Evolutionary conservation across 92 coral and sea anemone genomes (phyloP), one percentile per base, ranked within the genome.

Genomic region (Porites cylindrica): DNA sequence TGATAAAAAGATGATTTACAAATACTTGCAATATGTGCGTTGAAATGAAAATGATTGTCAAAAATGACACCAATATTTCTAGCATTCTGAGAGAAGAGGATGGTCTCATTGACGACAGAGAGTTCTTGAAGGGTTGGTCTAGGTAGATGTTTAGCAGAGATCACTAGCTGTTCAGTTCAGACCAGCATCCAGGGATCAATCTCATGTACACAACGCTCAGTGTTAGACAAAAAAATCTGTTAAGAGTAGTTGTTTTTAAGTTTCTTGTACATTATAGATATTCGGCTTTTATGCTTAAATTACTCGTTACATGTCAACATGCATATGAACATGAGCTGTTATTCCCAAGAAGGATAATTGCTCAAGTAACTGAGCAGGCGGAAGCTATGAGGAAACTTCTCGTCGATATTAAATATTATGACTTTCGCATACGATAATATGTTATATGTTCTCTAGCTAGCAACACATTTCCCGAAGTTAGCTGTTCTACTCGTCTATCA

Each of bases 361-460:
- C 47, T 38, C 47, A 38, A 38, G 47, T 38, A 38, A 0, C 47
- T 38, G 6, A 38, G 47, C 47, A 38, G 47, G 47, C 6, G 47
- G 47, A 38, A 38, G 47, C 47, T 6, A 38, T 0, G 47, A 38
- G 47, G 47, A 38, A 3, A 38, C 47, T 4, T 38, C 0, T 38
- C 47, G 47, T 38, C 47, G 47, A 38, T 38, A 38, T 38, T 38
- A 38, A 38, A 12, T 16, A 20, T 70, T 17, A 8, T 19, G 47
- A 80, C 10, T 64, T 79, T 65, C 66, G 83, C 83, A 51, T 66
- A 51, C 61, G 51, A 64, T 66, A 65, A 70, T 70, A n/a, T 65
- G 43, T 6, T 47, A n/a, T 50, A 19, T 69, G 66, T 3, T 20
- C 29, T 70, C 52, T 38, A 10, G 1, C 29, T 18, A 69, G 1